Conservation (phyloP, 2,113 vertebrate genomes). For the Oncorhynchus gorbuscha region DNA sequence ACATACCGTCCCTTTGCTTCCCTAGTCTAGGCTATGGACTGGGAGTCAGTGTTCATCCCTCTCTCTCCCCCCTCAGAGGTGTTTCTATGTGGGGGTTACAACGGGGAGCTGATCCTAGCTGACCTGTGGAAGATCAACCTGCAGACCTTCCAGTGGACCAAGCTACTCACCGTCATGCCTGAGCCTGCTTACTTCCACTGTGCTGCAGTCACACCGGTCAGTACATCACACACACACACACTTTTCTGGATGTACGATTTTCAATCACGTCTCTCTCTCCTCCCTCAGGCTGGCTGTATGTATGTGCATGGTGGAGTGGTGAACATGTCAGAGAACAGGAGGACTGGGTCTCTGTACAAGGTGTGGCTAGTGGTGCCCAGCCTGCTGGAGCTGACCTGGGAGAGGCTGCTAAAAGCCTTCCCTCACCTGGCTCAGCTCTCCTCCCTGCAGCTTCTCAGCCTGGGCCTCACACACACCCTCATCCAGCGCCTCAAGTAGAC, state of each 20-base stretch:
- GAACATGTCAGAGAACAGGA: slow-evolving; percentile 91
- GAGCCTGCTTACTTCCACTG: slow-evolving; percentile 98
- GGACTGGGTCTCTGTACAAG: slow-evolving; percentile 95
- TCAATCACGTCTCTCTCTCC: not conserved
- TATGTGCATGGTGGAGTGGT: slow-evolving; percentile 96
- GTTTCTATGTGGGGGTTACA: slow-evolving; percentile 94
- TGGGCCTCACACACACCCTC: slow-evolving; percentile 91
- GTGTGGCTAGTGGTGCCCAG: slow-evolving; percentile 97
- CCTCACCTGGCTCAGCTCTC: slow-evolving; percentile 85
- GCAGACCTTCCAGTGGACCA: slow-evolving; percentile 90
- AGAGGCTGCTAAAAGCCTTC: slow-evolving; percentile 86
- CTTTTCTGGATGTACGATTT: not conserved
- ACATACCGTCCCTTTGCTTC: too few relatives aligned
- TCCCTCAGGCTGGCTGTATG: slow-evolving; percentile 92
- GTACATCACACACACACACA: not conserved
- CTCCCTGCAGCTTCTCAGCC: slow-evolving; percentile 86
- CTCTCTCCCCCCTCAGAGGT: slow-evolving; percentile 76
- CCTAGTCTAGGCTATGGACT: too few relatives aligned
- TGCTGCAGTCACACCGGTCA: slow-evolving; percentile 86
- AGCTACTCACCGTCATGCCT: slow-evolving; percentile 89
- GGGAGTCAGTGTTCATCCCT: not conserved
- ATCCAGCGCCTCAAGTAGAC: slow-evolving; percentile 90
- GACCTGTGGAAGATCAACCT: slow-evolving; percentile 95
- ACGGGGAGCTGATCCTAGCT: slow-evolving; percentile 89
- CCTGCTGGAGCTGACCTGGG: slow-evolving; percentile 96